Conservation (phyloP, 2,113 vertebrate genomes). For the Clarias magur region DNA sequence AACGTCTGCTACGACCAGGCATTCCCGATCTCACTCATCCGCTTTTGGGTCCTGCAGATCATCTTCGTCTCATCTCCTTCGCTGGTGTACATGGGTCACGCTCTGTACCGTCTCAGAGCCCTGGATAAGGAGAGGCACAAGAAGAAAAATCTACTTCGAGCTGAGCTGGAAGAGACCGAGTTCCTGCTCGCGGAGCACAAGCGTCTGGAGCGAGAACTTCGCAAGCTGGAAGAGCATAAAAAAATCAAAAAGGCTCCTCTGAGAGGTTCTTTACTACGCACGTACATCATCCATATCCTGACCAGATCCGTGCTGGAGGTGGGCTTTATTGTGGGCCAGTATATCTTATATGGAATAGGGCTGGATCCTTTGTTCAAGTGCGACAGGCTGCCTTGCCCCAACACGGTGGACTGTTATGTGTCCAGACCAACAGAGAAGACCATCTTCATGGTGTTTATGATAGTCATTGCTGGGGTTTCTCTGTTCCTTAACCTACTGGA, state of each 20-base stretch:
- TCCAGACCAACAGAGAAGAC: conserved; percentile 95
- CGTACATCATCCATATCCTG: conserved; percentile 91
- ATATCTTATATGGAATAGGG: conserved; percentile 86
- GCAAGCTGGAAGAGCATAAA: conserved; percentile 84
- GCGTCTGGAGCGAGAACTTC: conserved; percentile 82
- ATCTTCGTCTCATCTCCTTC: conserved; percentile 95
- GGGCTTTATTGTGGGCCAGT: conserved; percentile 90
- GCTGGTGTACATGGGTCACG: conserved; percentile 91
- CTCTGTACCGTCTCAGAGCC: conserved; percentile 82
- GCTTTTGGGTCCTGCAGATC: conserved; percentile 93
- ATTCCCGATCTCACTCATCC: conserved; percentile 92
- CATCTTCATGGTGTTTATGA: conserved; percentile 96
- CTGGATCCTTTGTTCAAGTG: conserved; percentile 88
- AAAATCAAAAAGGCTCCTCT: conserved; percentile 87
- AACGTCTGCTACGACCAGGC: conserved; percentile 88
- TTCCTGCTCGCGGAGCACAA: conserved; percentile 76
- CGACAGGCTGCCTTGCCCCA: conserved; percentile 85
- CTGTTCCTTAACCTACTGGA: conserved; percentile 88
- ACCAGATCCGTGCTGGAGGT: conserved; percentile 87
- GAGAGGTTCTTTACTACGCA: conserved; percentile 85
- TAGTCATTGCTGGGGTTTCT: conserved; percentile 84
- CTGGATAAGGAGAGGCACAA: conserved; percentile 87
- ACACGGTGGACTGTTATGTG: conserved; percentile 93
- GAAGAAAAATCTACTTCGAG: conserved; percentile 76
- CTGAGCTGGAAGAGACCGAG: conserved; percentile 80